These are phyloP conservation scores for Orgyia antiqua DNA, from an alignment of 2,888 invertebrate species.

Conservation along the genomic window DNA sequence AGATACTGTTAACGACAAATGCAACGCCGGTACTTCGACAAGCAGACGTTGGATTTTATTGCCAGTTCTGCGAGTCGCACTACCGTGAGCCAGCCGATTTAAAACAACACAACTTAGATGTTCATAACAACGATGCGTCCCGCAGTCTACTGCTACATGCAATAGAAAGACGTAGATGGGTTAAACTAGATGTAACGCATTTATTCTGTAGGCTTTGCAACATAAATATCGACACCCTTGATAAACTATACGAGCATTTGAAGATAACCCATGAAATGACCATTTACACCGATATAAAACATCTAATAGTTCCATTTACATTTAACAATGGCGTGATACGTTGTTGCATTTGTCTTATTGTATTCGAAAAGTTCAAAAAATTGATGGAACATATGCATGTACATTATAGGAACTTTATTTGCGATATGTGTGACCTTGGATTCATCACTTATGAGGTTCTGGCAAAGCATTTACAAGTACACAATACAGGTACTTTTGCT, in stretches of 20 bases:
- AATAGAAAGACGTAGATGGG: neutral
- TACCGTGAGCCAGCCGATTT: constrained; percentile 27
- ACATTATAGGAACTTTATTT: constrained; percentile 46
- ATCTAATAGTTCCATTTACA: constrained; percentile 48
- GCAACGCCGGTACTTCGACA: constrained; percentile 36
- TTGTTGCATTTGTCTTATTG: constrained; percentile 38
- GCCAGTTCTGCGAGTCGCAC: constrained; percentile 31
- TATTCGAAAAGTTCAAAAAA: constrained; percentile 37
- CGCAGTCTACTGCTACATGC: neutral
- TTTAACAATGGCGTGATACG: constrained; percentile 33
- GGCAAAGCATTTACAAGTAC: constrained; percentile 9
- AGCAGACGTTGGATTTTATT: constrained; percentile 29
- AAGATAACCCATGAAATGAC: constrained; percentile 9
- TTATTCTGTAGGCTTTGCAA: constrained; percentile 10
- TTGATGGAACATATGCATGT: constrained; percentile 44
- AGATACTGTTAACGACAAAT: constrained; percentile 24
- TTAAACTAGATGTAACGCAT: constrained; percentile 28
- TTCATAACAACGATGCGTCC: neutral
- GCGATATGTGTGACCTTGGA: constrained; percentile 35
- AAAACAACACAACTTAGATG: constrained; percentile 30
- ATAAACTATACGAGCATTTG: constrained; percentile 14
- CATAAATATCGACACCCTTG: constrained; percentile 7
- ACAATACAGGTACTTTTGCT: constrained; percentile 27
- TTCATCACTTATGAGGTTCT: constrained; percentile 6
- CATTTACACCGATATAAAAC: constrained; percentile 19